Conservation (phyloP, 2,888 invertebrate genomes). For the Athalia rosae region DNA sequence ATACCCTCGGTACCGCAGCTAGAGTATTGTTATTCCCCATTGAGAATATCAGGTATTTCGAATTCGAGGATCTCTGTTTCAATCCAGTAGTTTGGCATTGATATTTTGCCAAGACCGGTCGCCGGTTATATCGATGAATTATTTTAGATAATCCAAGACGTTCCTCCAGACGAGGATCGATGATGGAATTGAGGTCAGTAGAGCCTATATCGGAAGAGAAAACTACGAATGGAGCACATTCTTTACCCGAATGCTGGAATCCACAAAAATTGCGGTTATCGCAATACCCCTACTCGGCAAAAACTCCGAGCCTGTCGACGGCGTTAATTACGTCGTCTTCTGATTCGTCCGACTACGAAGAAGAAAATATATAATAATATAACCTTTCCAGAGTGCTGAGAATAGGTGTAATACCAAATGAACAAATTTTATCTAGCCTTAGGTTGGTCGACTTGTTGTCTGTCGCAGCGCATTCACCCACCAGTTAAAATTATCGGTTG, state of each 20-base stretch:
- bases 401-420: conserved; percentile 24
- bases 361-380: conserved; percentile 50
- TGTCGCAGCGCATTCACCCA: conserved; percentile 13
- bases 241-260: conserved; percentile 68
- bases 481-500: conserved; percentile 9
- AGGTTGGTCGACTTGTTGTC: conserved; percentile 29
- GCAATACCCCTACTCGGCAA: conserved; percentile 71
- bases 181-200: conserved; percentile 82
- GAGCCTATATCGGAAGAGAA: conserved; percentile 68
- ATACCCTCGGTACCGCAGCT: conserved; percentile 77
- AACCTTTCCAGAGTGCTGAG: conserved; percentile 24
- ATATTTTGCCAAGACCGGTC: conserved; percentile 29
- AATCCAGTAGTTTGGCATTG: conserved; percentile 11
- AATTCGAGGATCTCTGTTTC: conserved; percentile 72
- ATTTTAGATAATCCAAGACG: conserved; percentile 79
- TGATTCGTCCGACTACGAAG: conserved; percentile 73
- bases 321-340: conserved; percentile 80
- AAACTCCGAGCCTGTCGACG: conserved; percentile 79
- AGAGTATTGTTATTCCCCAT: conserved; percentile 73
- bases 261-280: conserved; percentile 64
- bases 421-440: conserved; percentile 39
- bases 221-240: conserved; percentile 61
- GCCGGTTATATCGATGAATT: conserved; percentile 47
- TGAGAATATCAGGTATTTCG: conserved; percentile 77
- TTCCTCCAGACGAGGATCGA: conserved; percentile 85